Percentiles rank a stretch among this genome's conserved stretches.
Evolutionary conservation across 2,888 invertebrate species (phyloP).

Genomic region (Gymnosoma rotundatum): DNA sequence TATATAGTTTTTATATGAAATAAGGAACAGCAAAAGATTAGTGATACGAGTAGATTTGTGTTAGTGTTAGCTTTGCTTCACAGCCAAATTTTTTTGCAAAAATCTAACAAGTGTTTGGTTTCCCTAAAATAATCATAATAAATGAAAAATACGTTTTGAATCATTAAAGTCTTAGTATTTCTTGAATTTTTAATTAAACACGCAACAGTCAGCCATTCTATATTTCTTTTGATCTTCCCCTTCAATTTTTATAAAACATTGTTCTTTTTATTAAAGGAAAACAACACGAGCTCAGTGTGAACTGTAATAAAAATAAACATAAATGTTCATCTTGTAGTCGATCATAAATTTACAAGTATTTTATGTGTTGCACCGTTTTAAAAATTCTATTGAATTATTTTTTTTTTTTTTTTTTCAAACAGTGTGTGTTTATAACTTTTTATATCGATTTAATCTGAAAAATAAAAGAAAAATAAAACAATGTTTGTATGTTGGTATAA

Average conservation of each 20-base stretch:
- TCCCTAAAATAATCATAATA: too few species aligned
- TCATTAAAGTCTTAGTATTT: conserved; percentile 1
- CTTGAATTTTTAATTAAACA: conserved; percentile 7
- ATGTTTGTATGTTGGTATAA: conserved; percentile 11
- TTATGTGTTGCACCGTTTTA: conserved; percentile 40
- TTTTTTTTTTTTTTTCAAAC: not conserved
- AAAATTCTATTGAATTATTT: conserved; percentile 52
- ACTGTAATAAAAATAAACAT: conserved; percentile 18
- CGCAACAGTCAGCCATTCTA: conserved; percentile 11
- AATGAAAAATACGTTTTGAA: not conserved
- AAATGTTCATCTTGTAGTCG: conserved; percentile 38
- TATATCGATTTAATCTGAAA: conserved; percentile 41
- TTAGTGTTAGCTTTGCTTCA: too few species aligned
- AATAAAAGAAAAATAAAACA: conserved; percentile 8
- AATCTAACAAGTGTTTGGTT: too few species aligned
- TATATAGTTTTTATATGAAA: too few species aligned
- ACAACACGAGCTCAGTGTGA: conserved; percentile 50
- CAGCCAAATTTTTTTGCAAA: too few species aligned
- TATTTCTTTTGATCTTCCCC: conserved; percentile 23
- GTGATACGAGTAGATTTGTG: too few species aligned
- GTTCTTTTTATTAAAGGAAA: not conserved
- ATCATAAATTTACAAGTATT: conserved; percentile 38
- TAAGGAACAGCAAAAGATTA: too few species aligned
- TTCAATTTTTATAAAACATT: not conserved
- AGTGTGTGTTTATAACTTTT: conserved; percentile 28